phyloP scores from a whole-genome alignment of 2,113 vertebrate genomes.

The Varanus komodoensis region DNA sequence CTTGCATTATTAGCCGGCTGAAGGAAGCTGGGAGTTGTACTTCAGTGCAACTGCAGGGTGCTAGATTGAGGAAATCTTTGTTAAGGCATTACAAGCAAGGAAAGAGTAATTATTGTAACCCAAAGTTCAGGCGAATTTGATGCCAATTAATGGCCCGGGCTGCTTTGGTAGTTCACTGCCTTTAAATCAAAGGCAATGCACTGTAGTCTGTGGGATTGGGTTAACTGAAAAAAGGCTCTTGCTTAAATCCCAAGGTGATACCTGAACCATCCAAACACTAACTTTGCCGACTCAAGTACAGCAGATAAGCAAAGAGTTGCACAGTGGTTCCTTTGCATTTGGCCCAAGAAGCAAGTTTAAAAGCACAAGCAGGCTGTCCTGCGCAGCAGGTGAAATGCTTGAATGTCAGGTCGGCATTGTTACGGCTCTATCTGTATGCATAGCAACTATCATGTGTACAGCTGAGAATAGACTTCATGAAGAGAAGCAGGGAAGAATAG shows the following conservation, averaged over 20 bases:
- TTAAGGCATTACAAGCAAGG: slow-evolving; percentile 49
- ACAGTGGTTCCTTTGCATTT: slow-evolving; percentile 84
- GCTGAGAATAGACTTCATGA: slow-evolving; percentile 74
- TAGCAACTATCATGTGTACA: slow-evolving; percentile 77
- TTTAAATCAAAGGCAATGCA: slow-evolving; percentile 80
- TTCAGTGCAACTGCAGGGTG: too few species aligned
- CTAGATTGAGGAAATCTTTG: neutral
- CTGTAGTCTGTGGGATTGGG: slow-evolving; percentile 76
- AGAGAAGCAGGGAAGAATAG: slow-evolving; percentile 77
- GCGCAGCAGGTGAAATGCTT: slow-evolving; percentile 78
- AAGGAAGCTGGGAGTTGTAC: too few species aligned
- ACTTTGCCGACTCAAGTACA: slow-evolving; percentile 74
- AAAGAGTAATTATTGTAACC: slow-evolving; percentile 72
- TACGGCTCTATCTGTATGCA: slow-evolving; percentile 78
- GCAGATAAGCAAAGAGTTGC: slow-evolving; percentile 81
- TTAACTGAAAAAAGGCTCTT: slow-evolving; percentile 81
- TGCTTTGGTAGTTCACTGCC: slow-evolving; percentile 74
- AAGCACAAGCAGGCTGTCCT: slow-evolving; percentile 79
- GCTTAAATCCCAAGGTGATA: slow-evolving; percentile 84
- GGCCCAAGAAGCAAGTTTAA: slow-evolving; percentile 76
- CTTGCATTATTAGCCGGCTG: too few species aligned
- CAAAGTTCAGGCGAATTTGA: slow-evolving; percentile 77
- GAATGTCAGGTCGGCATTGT: slow-evolving; percentile 83
- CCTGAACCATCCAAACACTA: slow-evolving; percentile 80
- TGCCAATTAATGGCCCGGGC: slow-evolving; percentile 74